Evolutionary conservation across 2,113 vertebrate species (phyloP).

Genomic region (Synchiropus splendidus): DNA sequence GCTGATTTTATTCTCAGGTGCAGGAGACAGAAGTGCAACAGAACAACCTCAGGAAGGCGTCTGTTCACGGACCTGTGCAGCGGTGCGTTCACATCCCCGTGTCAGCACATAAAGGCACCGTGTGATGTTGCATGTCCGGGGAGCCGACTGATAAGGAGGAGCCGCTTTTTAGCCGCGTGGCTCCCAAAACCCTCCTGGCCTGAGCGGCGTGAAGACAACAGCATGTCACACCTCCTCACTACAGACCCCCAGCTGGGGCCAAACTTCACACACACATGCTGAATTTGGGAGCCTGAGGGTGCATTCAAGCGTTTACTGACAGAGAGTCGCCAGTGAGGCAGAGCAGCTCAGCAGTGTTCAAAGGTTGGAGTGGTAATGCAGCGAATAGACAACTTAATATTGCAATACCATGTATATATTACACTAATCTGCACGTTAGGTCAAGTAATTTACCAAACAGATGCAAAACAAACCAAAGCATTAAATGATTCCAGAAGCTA

Average conservation of each 20-base stretch:
- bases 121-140: slow-evolving; percentile 52
- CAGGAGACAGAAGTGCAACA: too few species aligned
- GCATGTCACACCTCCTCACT: slow-evolving; percentile 28
- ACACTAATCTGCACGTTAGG: too few species aligned
- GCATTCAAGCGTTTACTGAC: slow-evolving; percentile 19
- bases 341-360: background rate
- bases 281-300: slow-evolving; percentile 37
- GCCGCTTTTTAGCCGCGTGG: slow-evolving; percentile 21
- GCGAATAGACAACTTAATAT: too few species aligned
- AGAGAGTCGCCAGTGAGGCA: slow-evolving; percentile 1
- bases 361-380: too few species aligned
- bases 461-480: too few species aligned
- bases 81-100: slow-evolving; percentile 32
- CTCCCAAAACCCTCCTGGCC: slow-evolving; percentile 25
- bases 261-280: slow-evolving; percentile 35
- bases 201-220: slow-evolving; percentile 25
- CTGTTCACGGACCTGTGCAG: too few species aligned
- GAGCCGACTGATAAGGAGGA: slow-evolving; percentile 42
- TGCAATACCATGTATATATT: too few species aligned
- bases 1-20: too few species aligned
- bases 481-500: too few species aligned
- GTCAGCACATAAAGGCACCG: slow-evolving; percentile 46
- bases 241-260: slow-evolving; percentile 25
- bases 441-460: too few species aligned
- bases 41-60: background rate